Evolutionary conservation across 2,888 invertebrate species (phyloP).

Genomic region (Hemicrepidius hirtus): DNA sequence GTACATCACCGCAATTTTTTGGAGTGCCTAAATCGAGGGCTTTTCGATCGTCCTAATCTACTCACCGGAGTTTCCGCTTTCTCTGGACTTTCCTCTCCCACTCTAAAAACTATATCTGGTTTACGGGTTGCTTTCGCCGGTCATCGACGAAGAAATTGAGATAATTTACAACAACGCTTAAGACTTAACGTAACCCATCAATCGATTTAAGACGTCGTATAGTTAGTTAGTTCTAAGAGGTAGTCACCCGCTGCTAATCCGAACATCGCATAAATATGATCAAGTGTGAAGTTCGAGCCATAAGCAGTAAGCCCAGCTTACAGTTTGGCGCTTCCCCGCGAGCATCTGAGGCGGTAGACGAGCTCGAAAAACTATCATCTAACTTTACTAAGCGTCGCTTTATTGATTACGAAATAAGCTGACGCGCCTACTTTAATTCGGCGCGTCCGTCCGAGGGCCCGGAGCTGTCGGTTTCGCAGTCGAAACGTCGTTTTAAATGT

Average conservation of each 20-base stretch:
- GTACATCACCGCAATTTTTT: constrained; percentile 67
- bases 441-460: constrained; percentile 23
- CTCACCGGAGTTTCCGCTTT: neutral
- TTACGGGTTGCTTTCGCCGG: neutral
- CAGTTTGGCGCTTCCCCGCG: constrained; percentile 70
- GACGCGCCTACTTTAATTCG: constrained; percentile 41
- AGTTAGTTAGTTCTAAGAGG: constrained; percentile 69
- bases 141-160: constrained; percentile 18
- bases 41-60: constrained; percentile 17
- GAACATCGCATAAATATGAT: constrained; percentile 74
- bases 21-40: constrained; percentile 35
- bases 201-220: constrained; percentile 70
- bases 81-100: neutral
- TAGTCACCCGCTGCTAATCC: constrained; percentile 72
- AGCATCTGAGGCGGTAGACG: constrained; percentile 68
- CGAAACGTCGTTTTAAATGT: constrained; percentile 53
- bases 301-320: constrained; percentile 72
- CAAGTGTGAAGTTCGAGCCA: constrained; percentile 73
- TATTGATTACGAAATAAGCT: constrained; percentile 65
- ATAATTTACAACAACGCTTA: constrained; percentile 43
- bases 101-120: constrained; percentile 3
- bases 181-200: constrained; percentile 68
- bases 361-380: constrained; percentile 58
- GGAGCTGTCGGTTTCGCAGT: constrained; percentile 20
- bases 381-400: constrained; percentile 67